These are phyloP conservation scores for Hirtodrosophila duncani DNA, from an alignment of 2,888 invertebrate genomes.

Conservation along the genomic window DNA sequence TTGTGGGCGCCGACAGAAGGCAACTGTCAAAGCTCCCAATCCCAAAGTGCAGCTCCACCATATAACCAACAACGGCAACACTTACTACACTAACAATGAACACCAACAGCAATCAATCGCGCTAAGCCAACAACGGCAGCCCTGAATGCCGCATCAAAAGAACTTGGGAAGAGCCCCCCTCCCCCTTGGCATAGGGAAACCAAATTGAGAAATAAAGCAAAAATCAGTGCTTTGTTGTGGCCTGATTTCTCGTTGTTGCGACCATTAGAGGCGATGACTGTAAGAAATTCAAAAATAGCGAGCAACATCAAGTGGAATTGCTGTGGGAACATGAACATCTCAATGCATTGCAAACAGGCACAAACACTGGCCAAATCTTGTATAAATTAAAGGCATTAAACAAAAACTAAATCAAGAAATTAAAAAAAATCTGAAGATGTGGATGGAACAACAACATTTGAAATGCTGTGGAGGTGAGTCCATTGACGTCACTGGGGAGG, in stretches of 20 bases:
- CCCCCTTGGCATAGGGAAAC: no score
- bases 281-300: slow-evolving; percentile 13
- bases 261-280: slow-evolving; percentile 58
- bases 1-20: no score
- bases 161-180: no score
- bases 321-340: slow-evolving; percentile 34
- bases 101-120: neutral
- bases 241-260: slow-evolving; percentile 17
- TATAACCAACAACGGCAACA: neutral
- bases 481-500: slow-evolving; percentile 54
- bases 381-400: slow-evolving; percentile 57
- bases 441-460: slow-evolving; percentile 23
- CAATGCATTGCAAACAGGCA: slow-evolving; percentile 23
- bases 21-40: slow-evolving; percentile 7
- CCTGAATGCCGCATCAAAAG: slow-evolving; percentile 16
- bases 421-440: slow-evolving; percentile 20
- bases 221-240: slow-evolving; percentile 30
- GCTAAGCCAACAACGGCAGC: slow-evolving; percentile 20
- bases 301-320: slow-evolving; percentile 8
- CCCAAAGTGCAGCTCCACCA: slow-evolving; percentile 16
- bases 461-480: slow-evolving; percentile 30
- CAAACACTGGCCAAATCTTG: slow-evolving; percentile 13
- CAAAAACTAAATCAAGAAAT: slow-evolving; percentile 62
- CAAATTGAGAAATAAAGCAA: slow-evolving; percentile 12
- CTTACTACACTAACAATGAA: neutral